A percentile compares a stretch with the other conserved stretches of the same genome.
phyloP scores from a whole-genome alignment of 2,113 vertebrate species.

The Polyodon spathula region DNA sequence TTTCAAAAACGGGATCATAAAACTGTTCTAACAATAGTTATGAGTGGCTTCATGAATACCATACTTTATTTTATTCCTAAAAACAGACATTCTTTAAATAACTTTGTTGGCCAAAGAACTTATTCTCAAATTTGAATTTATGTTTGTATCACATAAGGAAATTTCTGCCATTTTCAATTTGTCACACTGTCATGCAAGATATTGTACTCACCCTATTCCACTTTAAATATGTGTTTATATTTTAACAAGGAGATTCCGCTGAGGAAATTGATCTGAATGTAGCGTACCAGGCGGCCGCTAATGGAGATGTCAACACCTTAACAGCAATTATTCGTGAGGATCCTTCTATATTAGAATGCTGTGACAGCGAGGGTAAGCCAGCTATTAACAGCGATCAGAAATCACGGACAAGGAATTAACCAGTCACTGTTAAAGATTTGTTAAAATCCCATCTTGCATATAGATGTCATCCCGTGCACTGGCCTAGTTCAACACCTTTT shows the following conservation, averaged over 20 bases:
- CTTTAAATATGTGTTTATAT: conserved; percentile 2
- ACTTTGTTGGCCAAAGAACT: background rate
- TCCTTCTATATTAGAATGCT: conserved; percentile 77
- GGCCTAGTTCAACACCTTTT: conserved; percentile 34
- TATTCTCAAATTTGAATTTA: background rate
- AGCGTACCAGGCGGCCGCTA: conserved; percentile 74
- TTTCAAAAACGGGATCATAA: too few relatives aligned
- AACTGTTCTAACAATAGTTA: too few relatives aligned
- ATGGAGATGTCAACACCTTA: conserved; percentile 70
- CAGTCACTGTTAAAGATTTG: too few relatives aligned
- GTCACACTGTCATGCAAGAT: background rate
- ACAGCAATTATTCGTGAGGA: conserved; percentile 75
- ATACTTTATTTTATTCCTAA: too few relatives aligned
- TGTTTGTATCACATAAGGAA: background rate
- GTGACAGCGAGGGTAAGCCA: conserved; percentile 72
- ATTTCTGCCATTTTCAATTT: background rate
- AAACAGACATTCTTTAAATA: too few relatives aligned
- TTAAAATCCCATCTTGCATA: background rate
- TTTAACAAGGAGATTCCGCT: conserved; percentile 55
- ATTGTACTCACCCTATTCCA: background rate
- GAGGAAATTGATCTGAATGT: conserved; percentile 70
- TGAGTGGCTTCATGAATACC: too few relatives aligned
- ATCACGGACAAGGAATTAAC: too few relatives aligned
- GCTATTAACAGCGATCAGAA: too few relatives aligned
- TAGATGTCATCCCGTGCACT: background rate